Evolutionary conservation across 2,888 invertebrate species (phyloP), one percentile per base, ranked within the genome.

Genomic region (Desoria tigrina): DNA sequence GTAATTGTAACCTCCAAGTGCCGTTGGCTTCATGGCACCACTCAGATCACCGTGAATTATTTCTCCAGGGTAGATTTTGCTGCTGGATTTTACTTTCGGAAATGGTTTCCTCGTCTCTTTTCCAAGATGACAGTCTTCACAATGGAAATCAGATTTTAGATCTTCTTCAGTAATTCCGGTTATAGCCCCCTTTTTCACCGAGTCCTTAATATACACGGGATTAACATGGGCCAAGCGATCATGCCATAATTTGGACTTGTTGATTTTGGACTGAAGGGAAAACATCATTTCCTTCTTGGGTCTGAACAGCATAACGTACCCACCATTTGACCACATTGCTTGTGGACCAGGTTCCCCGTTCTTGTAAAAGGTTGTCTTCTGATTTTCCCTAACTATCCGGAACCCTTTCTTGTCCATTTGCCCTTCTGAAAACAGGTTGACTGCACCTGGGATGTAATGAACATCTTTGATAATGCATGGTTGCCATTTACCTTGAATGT

Each of bases 381-480:
- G 24, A 16, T 45, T 32, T 39, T 32, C 45, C 49, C 67, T 71
- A 0, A 0, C 9, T 2, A 71, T 65, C 27, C 58, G 39, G 21
- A 58, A 64, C 32, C 71, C 71, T 50, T 66, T 68, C 7, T 51
- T 32, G 1, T 65, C 4, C 55, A 71, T 45, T 1, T 62, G 50
- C 16, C 66, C 63, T 54, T 71, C 71, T 1, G 71, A 71, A 54
- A 71, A 59, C 0, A 71, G 58, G 49, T 65, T 66, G 1, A 60
- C 61, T 37, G 61, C 65, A 1, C 63, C 64, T 2, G 59, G 66
- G 1, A 71, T 50, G 32, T 66, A 57, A 2, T 66, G 59, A 9
- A 64, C 68, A 56, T 66, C 57, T 0, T 51, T 21, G 0, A 71
- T 28, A 16, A 51, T 32, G 1, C 68, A 59, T 2, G 55, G 32